Percentiles rank a stretch among this genome's conserved stretches.
Evolutionary conservation across 2,797 vertebrate genomes (phyloP).

Genomic region (Megalops cyprinoides): DNA sequence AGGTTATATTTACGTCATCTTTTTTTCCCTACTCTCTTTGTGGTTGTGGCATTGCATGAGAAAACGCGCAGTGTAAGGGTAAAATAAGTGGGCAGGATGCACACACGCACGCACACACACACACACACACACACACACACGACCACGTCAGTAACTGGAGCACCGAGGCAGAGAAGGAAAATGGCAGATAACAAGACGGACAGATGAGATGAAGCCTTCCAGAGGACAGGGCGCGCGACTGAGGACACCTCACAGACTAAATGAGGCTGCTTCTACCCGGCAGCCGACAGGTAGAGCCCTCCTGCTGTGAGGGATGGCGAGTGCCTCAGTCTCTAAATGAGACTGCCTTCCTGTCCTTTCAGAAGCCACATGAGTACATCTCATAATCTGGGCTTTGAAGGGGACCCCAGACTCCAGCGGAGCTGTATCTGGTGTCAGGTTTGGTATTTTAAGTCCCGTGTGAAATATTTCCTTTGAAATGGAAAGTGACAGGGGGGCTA

Average conservation of each 20-base stretch:
- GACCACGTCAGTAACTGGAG: not conserved
- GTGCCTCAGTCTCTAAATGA: conserved; percentile 13
- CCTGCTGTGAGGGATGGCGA: conserved; percentile 12
- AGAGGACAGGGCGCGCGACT: not conserved
- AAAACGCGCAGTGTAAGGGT: not conserved
- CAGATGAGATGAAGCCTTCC: not conserved
- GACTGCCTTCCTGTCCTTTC: not conserved
- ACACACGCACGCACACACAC: too few relatives aligned
- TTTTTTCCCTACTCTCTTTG: conserved; percentile 50
- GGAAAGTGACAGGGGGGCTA: conserved; percentile 59
- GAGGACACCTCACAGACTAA: not conserved
- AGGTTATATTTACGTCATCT: conserved; percentile 47
- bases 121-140: not conserved
- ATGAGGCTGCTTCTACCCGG: not conserved
- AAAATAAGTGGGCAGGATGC: not conserved
- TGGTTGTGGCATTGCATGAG: conserved; percentile 34
- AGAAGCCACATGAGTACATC: not conserved
- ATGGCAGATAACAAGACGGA: conserved; percentile 5
- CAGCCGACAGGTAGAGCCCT: not conserved
- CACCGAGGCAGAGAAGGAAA: not conserved
- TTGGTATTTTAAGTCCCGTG: conserved; percentile 30
- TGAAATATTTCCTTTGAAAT: conserved; percentile 55
- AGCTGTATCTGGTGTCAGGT: not conserved
- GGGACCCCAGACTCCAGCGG: not conserved
- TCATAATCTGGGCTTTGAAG: not conserved